Conservation (phyloP, 1,140 invertebrate genomes). For the Pachyrhynchus sulphureomaculatus region DNA sequence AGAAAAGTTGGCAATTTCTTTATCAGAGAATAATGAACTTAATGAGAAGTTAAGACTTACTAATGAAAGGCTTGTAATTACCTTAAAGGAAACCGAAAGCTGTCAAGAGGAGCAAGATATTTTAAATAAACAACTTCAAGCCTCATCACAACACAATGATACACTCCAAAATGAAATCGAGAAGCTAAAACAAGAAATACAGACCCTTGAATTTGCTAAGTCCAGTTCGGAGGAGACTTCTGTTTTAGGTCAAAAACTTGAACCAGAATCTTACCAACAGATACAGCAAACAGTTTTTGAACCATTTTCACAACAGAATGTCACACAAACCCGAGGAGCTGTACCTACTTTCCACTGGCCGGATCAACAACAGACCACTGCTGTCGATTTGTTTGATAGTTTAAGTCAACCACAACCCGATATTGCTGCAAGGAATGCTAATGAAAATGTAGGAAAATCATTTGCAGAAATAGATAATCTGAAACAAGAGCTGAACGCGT, state of each 20-base stretch:
- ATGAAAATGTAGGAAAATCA: neutral
- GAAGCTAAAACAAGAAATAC: constrained; percentile 7
- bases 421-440: neutral
- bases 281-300: neutral
- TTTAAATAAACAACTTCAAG: neutral
- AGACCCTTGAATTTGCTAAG: constrained; percentile 20
- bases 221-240: constrained; percentile 17
- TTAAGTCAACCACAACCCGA: too few species aligned
- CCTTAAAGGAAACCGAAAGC: neutral
- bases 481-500: neutral
- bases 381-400: too few species aligned
- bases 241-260: constrained; percentile 14
- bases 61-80: neutral
- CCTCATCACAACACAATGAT: neutral
- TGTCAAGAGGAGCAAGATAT: neutral
- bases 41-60: neutral
- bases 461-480: neutral
- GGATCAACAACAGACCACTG: neutral
- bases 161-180: neutral
- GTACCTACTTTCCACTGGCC: neutral
- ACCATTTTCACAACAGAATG: neutral
- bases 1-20: neutral
- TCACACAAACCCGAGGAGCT: neutral
- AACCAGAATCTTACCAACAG: neutral
- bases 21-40: neutral